A percentile compares a stretch with the other conserved stretches of the same genome.
These are phyloP conservation scores for Nilaparvata lugens DNA, from an alignment of 1,140 invertebrate species.

Conservation along the genomic window DNA sequence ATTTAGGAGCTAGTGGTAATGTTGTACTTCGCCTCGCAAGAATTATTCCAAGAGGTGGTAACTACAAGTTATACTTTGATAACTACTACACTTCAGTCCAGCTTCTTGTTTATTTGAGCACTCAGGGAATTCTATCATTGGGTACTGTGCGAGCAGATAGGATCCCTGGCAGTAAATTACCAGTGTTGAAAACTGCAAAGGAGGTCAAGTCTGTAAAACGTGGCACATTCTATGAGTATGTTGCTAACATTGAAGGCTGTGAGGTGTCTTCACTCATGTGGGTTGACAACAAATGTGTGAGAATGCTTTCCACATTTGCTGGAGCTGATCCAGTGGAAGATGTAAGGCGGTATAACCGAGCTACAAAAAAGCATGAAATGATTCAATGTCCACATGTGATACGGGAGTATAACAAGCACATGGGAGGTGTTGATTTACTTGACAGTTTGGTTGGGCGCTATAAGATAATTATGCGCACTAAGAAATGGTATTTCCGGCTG, in stretches of 20 bases:
- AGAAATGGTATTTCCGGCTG: neutral
- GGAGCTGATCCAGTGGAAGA: neutral
- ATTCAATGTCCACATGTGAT: neutral
- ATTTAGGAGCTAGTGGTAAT: neutral
- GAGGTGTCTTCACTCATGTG: neutral
- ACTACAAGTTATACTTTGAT: neutral
- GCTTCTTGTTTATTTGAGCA: neutral
- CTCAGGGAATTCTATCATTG: neutral
- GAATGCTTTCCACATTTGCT: neutral
- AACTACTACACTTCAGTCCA: neutral
- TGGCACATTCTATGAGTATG: neutral
- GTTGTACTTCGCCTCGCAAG: neutral
- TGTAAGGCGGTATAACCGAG: neutral
- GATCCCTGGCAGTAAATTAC: neutral
- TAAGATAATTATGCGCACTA: neutral
- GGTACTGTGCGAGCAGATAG: neutral
- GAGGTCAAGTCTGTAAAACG: neutral
- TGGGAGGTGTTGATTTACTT: neutral
- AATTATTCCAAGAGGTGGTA: neutral
- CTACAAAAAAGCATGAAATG: too few species aligned
- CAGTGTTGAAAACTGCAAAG: neutral
- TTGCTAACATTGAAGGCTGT: neutral
- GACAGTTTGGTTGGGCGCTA: neutral
- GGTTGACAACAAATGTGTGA: neutral
- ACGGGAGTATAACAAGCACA: neutral